Base-by-base conservation (phyloP, 2,113 vertebrate genomes). In the Charina bottae region DNA sequence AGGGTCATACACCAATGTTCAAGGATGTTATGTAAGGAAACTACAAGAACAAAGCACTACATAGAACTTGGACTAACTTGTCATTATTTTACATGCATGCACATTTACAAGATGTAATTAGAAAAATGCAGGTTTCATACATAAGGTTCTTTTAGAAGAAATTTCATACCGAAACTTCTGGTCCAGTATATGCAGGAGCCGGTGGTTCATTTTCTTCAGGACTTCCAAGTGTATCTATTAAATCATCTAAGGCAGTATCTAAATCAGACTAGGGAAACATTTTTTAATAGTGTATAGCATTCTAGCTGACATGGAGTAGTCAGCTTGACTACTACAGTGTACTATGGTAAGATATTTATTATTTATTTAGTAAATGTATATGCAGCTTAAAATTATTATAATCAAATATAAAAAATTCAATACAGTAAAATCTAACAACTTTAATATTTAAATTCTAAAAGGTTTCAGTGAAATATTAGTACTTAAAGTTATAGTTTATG, bases 241-340 rank as follows among this genome's bases (percentile, higher is more conserved):
- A 92, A 91, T 96, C 96, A 55, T 98, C 98, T 85, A 98, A 95
- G 21, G 97, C 98, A 12, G 95, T 92, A 94, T 98, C 96, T 93
- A 96, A 93, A 13, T 0, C 90, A 95, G 95, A 91, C 98, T 98
- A 2, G 72, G 97, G 96, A 93, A 93, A 24, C 83, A 94, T 93
- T 89, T 15, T 88, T 85, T 15, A 7, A 23, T 33, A 46, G 28
- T 56, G n/a, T 85, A 85, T 23, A 33, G 15, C 21, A 91, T 23
- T 88, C 58, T 7, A 28, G 8, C 42, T 53, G 15, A 11, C 17
- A 54, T 8, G 62, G 89, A 89, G 12, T 11, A 37, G 33, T 37
- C 49, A 49, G 5, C 49, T 49, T 37, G n/a, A 37, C 33, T 78
- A 37, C 68, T 37, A 21, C 12, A 37, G 2, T 19, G 2, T 78